phyloP scores from a whole-genome alignment of 2,888 invertebrate species.

The Heliconius ethilla region DNA sequence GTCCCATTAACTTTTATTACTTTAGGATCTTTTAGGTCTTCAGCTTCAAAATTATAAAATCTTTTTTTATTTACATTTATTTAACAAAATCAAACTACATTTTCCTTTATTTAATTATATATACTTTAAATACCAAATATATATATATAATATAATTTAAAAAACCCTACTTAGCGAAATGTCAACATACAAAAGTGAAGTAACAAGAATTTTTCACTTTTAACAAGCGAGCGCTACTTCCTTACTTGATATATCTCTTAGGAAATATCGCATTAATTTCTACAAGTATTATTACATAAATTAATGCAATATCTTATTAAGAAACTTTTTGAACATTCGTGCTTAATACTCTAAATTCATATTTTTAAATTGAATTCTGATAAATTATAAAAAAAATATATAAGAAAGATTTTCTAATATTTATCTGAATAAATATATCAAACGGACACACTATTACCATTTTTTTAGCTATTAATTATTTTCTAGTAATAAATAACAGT shows the following conservation, averaged over 20 bases:
- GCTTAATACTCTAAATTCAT: neutral
- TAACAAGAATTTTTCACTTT: conserved; percentile 19
- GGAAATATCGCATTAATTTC: neutral
- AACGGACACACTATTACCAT: too few relatives aligned
- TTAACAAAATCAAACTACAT: too few relatives aligned
- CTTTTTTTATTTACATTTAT: neutral
- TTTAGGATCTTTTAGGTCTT: too few relatives aligned
- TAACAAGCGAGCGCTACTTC: conserved; percentile 6
- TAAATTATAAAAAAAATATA: neutral
- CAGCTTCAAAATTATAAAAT: too few relatives aligned
- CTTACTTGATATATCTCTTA: conserved; percentile 12
- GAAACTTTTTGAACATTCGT: neutral
- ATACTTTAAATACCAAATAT: neutral
- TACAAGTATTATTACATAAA: neutral
- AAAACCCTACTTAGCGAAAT: neutral
- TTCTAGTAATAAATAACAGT: too few relatives aligned
- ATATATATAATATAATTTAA: neutral
- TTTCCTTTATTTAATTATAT: neutral
- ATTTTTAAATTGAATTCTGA: neutral
- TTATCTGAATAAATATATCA: too few relatives aligned
- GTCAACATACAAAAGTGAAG: neutral
- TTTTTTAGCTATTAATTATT: too few relatives aligned
- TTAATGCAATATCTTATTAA: neutral
- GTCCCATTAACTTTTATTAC: too few relatives aligned
- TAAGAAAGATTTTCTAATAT: too few relatives aligned